Conservation (phyloP, 2,888 invertebrate genomes). For the Troides oblongomaculatus region DNA sequence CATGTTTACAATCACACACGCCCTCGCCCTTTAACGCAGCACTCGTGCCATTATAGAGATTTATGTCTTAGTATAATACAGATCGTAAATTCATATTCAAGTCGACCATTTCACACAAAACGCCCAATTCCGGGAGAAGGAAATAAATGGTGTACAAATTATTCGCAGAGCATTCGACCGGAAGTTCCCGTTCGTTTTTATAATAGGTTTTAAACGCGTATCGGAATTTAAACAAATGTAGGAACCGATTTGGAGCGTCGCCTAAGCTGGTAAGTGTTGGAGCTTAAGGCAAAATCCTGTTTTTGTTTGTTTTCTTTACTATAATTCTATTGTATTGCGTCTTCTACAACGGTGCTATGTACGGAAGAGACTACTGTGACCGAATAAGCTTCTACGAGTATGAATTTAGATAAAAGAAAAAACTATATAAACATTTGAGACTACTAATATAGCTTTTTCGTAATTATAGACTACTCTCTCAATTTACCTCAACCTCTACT, state of each 20-base stretch:
- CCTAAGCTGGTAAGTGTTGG: constrained; percentile 67
- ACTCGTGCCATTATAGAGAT: constrained; percentile 72
- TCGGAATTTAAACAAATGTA: constrained; percentile 72
- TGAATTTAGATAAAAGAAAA: background rate
- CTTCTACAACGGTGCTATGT: constrained; percentile 41
- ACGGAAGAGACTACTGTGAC: background rate
- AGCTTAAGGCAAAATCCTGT: constrained; percentile 76
- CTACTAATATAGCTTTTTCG: too few relatives aligned
- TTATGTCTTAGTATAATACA: constrained; percentile 64
- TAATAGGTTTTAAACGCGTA: constrained; percentile 55
- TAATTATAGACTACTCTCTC: too few relatives aligned
- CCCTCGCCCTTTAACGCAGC: constrained; percentile 47
- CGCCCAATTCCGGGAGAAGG: constrained; percentile 57
- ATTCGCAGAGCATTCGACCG: constrained; percentile 67
- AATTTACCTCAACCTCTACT: too few relatives aligned
- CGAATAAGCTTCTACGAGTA: background rate
- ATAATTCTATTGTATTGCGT: constrained; percentile 59
- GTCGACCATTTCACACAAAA: constrained; percentile 60
- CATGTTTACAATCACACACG: constrained; percentile 60
- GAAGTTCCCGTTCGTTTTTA: constrained; percentile 73
- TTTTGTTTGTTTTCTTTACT: constrained; percentile 77
- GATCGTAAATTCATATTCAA: constrained; percentile 67
- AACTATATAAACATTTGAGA: too few relatives aligned
- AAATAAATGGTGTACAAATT: constrained; percentile 75
- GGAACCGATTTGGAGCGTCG: constrained; percentile 45